Percentiles rank a stretch among this genome's conserved stretches.
Conservation (phyloP, 2,888 invertebrate species). For the Philopedon plagiatum region DNA sequence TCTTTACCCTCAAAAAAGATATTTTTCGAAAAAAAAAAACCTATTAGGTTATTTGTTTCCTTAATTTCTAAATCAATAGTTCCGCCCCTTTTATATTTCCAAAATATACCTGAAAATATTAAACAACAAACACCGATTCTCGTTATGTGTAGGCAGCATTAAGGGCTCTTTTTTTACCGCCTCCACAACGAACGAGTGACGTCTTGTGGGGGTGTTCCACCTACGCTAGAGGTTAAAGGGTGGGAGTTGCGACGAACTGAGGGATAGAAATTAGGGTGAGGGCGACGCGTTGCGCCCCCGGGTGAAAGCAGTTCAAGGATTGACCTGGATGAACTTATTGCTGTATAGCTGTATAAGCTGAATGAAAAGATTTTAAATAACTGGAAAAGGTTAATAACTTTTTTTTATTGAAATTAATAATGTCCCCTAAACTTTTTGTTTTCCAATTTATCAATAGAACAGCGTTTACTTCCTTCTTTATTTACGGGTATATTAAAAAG, state of each 20-base stretch:
- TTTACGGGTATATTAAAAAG: no score
- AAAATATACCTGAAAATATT: not conserved
- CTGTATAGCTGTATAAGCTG: not conserved
- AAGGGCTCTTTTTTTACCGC: constrained; percentile 21
- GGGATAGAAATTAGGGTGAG: constrained; percentile 13
- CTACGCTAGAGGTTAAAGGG: not conserved
- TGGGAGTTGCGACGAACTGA: not conserved
- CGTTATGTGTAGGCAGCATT: constrained; percentile 19
- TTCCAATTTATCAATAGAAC: no score
- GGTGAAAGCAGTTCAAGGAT: constrained; percentile 25
- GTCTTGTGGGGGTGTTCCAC: constrained; percentile 10
- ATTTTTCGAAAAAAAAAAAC: no score
- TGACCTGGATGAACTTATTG: constrained; percentile 18
- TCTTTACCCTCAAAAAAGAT: no score
- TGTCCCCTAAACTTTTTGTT: no score
- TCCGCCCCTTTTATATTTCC: no score
- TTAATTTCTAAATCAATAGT: not conserved
- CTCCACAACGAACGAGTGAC: constrained; percentile 11
- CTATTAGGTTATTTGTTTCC: no score
- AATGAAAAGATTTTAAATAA: not conserved
- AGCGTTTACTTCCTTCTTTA: no score
- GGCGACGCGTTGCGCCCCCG: constrained; percentile 4
- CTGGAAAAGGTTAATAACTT: no score
- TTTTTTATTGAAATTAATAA: no score
- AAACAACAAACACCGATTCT: not conserved